phyloP scores from a whole-genome alignment of 2,888 invertebrate species.

The Conops quadrifasciatus region DNA sequence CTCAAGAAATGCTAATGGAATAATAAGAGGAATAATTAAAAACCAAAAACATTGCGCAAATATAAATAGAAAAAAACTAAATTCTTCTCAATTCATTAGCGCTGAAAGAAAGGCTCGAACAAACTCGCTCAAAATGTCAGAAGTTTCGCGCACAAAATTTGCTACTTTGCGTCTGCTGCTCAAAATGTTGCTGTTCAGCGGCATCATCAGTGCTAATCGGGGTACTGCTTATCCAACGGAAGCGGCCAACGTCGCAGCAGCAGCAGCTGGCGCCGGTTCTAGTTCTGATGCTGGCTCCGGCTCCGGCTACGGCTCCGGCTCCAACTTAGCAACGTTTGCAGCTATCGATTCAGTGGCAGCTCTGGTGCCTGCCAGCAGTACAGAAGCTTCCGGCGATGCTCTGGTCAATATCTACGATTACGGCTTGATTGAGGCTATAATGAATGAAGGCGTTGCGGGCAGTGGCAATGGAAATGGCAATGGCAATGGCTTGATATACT shows the following conservation, averaged over 20 bases:
- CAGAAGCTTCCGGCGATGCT: slow-evolving; percentile 19
- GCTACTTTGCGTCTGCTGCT: slow-evolving; percentile 49
- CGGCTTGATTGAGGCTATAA: slow-evolving; percentile 13
- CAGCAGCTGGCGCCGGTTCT: slow-evolving; percentile 45
- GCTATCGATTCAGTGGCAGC: slow-evolving; percentile 9
- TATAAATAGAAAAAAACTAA: background rate
- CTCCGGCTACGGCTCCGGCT: background rate
- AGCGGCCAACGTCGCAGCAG: slow-evolving; percentile 23
- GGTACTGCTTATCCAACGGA: slow-evolving; percentile 46
- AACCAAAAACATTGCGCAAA: slow-evolving; percentile 18
- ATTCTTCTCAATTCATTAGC: too few species aligned
- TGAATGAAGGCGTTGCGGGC: slow-evolving; percentile 16
- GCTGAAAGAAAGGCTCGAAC: background rate
- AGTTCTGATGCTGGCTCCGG: background rate
- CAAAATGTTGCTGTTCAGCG: slow-evolving; percentile 53
- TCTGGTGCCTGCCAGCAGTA: slow-evolving; percentile 11
- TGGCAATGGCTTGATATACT: background rate
- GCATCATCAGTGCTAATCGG: slow-evolving; percentile 51
- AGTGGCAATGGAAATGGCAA: slow-evolving; percentile 9
- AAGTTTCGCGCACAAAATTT: slow-evolving; percentile 47
- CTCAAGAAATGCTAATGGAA: slow-evolving; percentile 39
- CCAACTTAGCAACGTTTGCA: slow-evolving; percentile 18
- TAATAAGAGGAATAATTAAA: slow-evolving; percentile 10
- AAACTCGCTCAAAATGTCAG: slow-evolving; percentile 39
- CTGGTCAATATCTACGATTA: slow-evolving; percentile 40